Conservation (phyloP, 2,888 invertebrate species). For the Conchocele bisecta region DNA sequence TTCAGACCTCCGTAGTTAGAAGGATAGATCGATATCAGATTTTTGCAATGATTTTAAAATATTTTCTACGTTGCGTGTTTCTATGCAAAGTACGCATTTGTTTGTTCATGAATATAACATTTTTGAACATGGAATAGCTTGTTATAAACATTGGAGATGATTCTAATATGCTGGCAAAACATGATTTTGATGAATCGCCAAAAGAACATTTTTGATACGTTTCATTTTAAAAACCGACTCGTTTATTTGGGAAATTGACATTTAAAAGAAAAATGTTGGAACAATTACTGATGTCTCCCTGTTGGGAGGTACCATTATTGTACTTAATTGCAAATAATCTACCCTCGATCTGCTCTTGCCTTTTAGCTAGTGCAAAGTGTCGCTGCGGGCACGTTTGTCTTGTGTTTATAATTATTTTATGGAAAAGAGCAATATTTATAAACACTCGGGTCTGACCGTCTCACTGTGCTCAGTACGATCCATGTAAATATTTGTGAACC, state of each 20-base stretch:
- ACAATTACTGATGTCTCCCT: conserved; percentile 29
- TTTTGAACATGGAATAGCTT: too few relatives aligned
- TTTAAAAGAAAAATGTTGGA: too few relatives aligned
- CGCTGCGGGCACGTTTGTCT: conserved; percentile 87
- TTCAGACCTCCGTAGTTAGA: conserved; percentile 77
- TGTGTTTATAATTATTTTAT: conserved; percentile 92
- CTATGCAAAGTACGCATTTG: too few relatives aligned
- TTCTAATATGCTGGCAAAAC: too few relatives aligned
- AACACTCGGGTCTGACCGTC: conserved; percentile 91
- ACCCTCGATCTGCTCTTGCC: conserved; percentile 62
- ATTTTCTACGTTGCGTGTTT: not conserved
- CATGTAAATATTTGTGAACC: too few relatives aligned
- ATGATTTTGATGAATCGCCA: too few relatives aligned
- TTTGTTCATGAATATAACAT: too few relatives aligned
- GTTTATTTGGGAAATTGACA: too few relatives aligned
- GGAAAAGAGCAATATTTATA: conserved; percentile 95
- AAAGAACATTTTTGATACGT: too few relatives aligned
- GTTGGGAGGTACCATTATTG: conserved; percentile 35
- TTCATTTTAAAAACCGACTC: too few relatives aligned
- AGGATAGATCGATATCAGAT: conserved; percentile 73
- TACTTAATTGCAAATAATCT: conserved; percentile 17
- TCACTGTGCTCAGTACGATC: too few relatives aligned
- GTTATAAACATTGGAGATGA: too few relatives aligned
- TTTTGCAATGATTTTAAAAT: not conserved
- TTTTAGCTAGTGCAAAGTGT: conserved; percentile 80